Percentiles rank a stretch among this genome's conserved stretches.
Evolutionary conservation across 2,113 vertebrate genomes (phyloP).

Genomic region (Calypte anna): DNA sequence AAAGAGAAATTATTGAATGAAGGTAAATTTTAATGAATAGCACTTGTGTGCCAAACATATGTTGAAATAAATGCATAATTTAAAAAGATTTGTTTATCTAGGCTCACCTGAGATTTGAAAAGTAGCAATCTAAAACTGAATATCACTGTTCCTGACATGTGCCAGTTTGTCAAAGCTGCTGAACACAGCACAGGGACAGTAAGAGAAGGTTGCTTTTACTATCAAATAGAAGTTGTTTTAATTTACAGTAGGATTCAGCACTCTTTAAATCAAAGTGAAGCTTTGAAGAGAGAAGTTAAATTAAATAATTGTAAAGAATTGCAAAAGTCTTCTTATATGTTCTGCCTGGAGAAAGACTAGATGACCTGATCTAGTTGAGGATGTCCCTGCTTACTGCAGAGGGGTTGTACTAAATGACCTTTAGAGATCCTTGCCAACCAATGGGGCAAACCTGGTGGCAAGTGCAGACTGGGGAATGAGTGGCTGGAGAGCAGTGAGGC

Average conservation of each 20-base stretch:
- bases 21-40: constrained; percentile 66
- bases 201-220: not conserved
- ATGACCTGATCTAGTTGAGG: not conserved
- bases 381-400: too few species aligned
- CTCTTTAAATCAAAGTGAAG: not conserved
- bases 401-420: too few species aligned
- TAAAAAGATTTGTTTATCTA: constrained; percentile 43
- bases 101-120: constrained; percentile 51
- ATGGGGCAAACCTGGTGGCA: too few species aligned
- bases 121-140: constrained; percentile 17
- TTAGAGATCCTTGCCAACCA: too few species aligned
- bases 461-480: too few species aligned
- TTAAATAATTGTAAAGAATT: not conserved
- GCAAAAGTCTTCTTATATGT: not conserved
- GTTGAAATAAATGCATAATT: constrained; percentile 68
- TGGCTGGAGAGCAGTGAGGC: too few species aligned
- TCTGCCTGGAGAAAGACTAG: not conserved
- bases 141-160: not conserved
- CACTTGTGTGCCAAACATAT: constrained; percentile 35
- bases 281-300: not conserved
- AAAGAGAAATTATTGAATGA: constrained; percentile 41
- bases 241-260: not conserved
- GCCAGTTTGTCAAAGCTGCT: not conserved
- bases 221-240: not conserved
- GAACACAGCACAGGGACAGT: not conserved